A percentile compares a stretch with the other conserved stretches of the same genome.
Evolutionary conservation across 1,140 invertebrate genomes (phyloP).

Genomic region (Heliconius nattereri): DNA sequence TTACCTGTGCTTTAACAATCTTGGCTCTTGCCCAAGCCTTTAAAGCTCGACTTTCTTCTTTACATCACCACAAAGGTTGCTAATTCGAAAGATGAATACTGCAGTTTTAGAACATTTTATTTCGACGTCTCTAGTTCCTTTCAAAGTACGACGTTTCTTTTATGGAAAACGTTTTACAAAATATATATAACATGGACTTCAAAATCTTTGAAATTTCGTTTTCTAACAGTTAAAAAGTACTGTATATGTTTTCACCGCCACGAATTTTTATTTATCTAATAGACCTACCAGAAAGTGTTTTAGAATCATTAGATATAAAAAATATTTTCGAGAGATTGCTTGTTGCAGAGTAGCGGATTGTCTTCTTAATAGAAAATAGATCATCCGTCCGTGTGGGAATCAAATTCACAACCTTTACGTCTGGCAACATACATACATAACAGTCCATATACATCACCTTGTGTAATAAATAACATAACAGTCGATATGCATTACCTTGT

Average conservation of each 20-base stretch:
- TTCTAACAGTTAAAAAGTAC: background rate
- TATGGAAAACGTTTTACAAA: constrained; percentile 2
- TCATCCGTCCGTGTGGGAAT: too few relatives aligned
- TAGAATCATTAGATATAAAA: too few relatives aligned
- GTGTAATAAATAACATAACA: too few relatives aligned
- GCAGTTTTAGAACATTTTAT: constrained; percentile 20
- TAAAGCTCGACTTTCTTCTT: constrained; percentile 43
- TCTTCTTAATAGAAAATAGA: too few relatives aligned
- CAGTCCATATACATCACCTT: too few relatives aligned
- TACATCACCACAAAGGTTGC: constrained; percentile 41
- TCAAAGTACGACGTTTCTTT: constrained; percentile 1
- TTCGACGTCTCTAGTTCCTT: background rate
- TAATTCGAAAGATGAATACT: constrained; percentile 35
- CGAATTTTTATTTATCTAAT: background rate
- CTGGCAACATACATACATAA: too few relatives aligned
- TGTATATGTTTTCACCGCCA: background rate
- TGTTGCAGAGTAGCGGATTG: too few relatives aligned
- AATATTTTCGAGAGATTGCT: too few relatives aligned
- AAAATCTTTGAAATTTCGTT: background rate
- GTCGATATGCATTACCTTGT: too few relatives aligned
- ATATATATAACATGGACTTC: constrained; percentile 4
- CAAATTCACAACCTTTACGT: too few relatives aligned
- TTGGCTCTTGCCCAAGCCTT: constrained; percentile 44
- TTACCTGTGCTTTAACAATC: constrained; percentile 45
- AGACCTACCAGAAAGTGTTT: background rate